Evolutionary conservation across 1,140 invertebrate species (phyloP).

Genomic region (Lucilia sericata): DNA sequence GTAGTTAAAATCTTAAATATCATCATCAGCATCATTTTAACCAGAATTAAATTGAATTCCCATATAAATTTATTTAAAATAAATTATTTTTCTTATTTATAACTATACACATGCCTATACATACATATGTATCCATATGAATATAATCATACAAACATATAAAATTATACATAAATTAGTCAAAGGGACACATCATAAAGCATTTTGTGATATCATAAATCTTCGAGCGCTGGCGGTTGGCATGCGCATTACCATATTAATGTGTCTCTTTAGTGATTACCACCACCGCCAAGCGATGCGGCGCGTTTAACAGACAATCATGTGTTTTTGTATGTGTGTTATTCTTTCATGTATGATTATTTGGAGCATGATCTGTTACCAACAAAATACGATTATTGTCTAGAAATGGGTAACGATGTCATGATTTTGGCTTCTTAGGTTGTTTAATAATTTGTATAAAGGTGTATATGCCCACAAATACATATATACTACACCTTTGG

Average conservation of each 20-base stretch:
- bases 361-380: background rate
- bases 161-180: conserved; percentile 61
- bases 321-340: background rate
- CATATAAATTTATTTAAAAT: conserved; percentile 44
- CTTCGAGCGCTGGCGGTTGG: conserved; percentile 52
- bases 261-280: conserved; percentile 50
- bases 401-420: conserved; percentile 32
- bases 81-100: background rate
- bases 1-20: background rate
- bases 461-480: background rate
- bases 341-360: background rate
- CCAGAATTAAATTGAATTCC: conserved; percentile 41
- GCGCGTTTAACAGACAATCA: background rate
- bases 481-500: background rate
- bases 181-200: conserved; percentile 67
- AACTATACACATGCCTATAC: background rate
- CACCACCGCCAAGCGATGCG: background rate
- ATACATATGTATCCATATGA: background rate
- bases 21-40: conserved; percentile 20
- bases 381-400: background rate
- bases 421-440: conserved; percentile 35
- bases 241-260: conserved; percentile 65
- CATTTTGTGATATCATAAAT: conserved; percentile 65
- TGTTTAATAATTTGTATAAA: conserved; percentile 16
- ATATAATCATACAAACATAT: background rate